Evolutionary conservation across 2,888 invertebrate genomes (phyloP).

Genomic region (Pseudococcus viburni): DNA sequence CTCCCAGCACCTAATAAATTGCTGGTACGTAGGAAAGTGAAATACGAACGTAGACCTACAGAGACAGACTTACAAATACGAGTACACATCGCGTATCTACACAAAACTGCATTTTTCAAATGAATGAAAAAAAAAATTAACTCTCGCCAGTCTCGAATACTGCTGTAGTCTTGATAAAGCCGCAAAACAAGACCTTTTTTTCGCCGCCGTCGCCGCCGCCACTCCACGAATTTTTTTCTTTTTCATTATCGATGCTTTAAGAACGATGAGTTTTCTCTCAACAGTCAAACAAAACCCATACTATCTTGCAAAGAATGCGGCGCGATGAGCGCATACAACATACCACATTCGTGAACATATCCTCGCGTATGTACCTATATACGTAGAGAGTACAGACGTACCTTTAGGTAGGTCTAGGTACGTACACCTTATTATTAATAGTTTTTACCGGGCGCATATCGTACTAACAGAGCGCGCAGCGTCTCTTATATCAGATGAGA

Average conservation of each 20-base stretch:
- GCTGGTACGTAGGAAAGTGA: constrained; percentile 40
- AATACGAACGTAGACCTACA: background rate
- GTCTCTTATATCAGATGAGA: constrained; percentile 43
- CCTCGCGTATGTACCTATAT: background rate
- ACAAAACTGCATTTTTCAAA: constrained; percentile 42
- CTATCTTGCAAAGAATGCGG: constrained; percentile 48
- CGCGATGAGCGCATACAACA: background rate
- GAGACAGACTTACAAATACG: background rate
- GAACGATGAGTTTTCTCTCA: constrained; percentile 11
- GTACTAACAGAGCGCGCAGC: constrained; percentile 20
- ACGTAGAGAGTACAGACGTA: background rate
- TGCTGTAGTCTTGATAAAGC: constrained; percentile 6
- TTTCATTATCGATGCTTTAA: background rate
- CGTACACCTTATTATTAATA: constrained; percentile 53
- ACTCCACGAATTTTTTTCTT: background rate
- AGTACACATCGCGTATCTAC: background rate
- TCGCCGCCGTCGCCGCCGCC: background rate
- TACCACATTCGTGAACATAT: constrained; percentile 32
- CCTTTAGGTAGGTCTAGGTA: background rate
- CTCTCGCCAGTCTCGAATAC: background rate
- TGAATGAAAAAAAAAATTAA: constrained; percentile 43
- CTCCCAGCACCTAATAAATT: constrained; percentile 43
- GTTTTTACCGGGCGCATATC: constrained; percentile 50
- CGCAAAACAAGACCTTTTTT: constrained; percentile 38
- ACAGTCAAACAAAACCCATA: constrained; percentile 3